phyloP scores from a whole-genome alignment of 2,888 invertebrate species.

The Biston betularia region DNA sequence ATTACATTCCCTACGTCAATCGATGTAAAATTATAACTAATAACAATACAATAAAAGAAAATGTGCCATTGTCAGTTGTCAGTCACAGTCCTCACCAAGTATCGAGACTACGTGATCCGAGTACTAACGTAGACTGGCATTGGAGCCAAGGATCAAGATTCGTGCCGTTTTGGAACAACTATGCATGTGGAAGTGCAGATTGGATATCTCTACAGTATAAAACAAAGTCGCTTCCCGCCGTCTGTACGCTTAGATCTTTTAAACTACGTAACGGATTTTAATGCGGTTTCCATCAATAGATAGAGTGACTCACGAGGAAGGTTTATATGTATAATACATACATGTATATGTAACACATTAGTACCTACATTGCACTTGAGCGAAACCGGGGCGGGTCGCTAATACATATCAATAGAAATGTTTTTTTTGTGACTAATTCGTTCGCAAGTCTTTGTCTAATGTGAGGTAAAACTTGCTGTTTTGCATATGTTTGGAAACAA shows the following conservation, averaged over 20 bases:
- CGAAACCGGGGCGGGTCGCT: too few relatives aligned
- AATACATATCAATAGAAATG: background rate
- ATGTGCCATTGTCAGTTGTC: slow-evolving; percentile 70
- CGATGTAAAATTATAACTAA: slow-evolving; percentile 27
- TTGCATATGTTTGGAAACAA: background rate
- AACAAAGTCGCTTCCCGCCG: too few relatives aligned
- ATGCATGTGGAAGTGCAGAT: slow-evolving; percentile 6
- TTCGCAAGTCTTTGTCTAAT: background rate
- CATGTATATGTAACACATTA: too few relatives aligned
- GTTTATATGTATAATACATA: too few relatives aligned
- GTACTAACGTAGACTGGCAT: slow-evolving; percentile 56
- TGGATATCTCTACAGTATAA: too few relatives aligned
- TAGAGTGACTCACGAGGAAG: too few relatives aligned
- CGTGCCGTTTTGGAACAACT: slow-evolving; percentile 36
- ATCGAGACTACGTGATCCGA: slow-evolving; percentile 61
- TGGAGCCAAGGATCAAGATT: slow-evolving; percentile 64
- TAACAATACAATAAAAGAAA: slow-evolving; percentile 47
- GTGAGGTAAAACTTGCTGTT: background rate
- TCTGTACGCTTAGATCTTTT: too few relatives aligned
- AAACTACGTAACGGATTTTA: too few relatives aligned
- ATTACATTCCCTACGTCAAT: slow-evolving; percentile 35
- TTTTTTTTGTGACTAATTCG: background rate
- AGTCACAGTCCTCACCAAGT: slow-evolving; percentile 41
- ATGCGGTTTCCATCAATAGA: too few relatives aligned
- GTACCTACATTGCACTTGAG: too few relatives aligned